phyloP scores from a whole-genome alignment of 2,888 invertebrate genomes.

The Bruchidius siliquastri region DNA sequence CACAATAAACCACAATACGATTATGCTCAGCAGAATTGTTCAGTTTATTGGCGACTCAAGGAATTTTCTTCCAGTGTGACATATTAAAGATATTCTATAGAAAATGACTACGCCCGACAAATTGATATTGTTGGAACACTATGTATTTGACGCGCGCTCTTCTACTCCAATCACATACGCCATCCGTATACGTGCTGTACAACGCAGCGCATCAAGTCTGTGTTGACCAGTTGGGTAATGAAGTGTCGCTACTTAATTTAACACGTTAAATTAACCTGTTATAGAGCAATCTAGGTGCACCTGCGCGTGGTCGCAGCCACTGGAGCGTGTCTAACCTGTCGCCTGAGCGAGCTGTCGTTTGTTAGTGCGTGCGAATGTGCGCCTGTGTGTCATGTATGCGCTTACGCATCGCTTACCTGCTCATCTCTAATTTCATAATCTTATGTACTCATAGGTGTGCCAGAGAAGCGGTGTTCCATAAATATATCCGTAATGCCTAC shows the following conservation, averaged over 20 bases:
- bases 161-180: too few species aligned
- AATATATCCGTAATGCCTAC: background rate
- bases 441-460: background rate
- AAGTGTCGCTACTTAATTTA: slow-evolving; percentile 6
- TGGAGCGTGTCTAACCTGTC: background rate
- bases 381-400: background rate
- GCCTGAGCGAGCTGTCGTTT: background rate
- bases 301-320: background rate
- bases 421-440: background rate
- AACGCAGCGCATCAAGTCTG: background rate
- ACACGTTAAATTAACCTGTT: slow-evolving; percentile 23
- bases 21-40: too few species aligned
- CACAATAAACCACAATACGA: too few species aligned
- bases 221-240: background rate
- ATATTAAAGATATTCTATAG: too few species aligned
- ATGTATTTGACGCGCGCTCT: too few species aligned
- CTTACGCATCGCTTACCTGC: background rate
- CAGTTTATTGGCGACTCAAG: too few species aligned
- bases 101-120: too few species aligned
- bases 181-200: too few species aligned
- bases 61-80: too few species aligned
- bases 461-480: background rate
- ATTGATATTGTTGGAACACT: too few species aligned
- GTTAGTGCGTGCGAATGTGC: background rate
- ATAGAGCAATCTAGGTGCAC: slow-evolving; percentile 7